Conservation (phyloP, 2,113 vertebrate species). For the Indicator maculatus region DNA sequence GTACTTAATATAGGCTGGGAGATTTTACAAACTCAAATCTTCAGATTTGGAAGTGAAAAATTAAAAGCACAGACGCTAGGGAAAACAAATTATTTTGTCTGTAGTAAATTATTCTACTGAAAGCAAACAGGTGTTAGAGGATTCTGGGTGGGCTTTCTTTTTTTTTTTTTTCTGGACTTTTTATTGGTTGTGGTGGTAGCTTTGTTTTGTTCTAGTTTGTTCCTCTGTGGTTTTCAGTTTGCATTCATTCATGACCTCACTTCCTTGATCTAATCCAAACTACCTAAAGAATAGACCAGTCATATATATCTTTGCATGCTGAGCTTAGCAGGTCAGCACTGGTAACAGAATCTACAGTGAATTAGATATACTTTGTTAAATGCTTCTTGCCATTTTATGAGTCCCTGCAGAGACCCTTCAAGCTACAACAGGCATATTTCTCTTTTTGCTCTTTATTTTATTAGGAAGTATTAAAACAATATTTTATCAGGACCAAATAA, state of each 20-base stretch:
- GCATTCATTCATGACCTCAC: neutral
- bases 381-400: neutral
- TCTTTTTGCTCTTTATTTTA: neutral
- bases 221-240: neutral
- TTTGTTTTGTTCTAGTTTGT: neutral
- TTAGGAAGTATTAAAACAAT: slow-evolving; percentile 13
- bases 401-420: neutral
- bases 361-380: neutral
- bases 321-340: neutral
- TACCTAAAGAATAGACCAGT: neutral
- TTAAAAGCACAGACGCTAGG: neutral
- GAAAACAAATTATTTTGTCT: neutral
- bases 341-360: neutral
- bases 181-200: neutral
- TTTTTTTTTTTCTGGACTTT: too few species aligned
- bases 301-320: neutral
- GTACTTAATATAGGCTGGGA: neutral
- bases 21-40: neutral
- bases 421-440: neutral
- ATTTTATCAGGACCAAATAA: slow-evolving; percentile 18
- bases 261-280: neutral
- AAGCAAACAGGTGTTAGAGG: neutral
- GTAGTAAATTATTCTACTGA: neutral
- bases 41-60: neutral
- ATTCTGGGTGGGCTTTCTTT: neutral